Evolutionary conservation across 2,888 invertebrate species (phyloP).

Genomic region (Iselma pallidipennis): DNA sequence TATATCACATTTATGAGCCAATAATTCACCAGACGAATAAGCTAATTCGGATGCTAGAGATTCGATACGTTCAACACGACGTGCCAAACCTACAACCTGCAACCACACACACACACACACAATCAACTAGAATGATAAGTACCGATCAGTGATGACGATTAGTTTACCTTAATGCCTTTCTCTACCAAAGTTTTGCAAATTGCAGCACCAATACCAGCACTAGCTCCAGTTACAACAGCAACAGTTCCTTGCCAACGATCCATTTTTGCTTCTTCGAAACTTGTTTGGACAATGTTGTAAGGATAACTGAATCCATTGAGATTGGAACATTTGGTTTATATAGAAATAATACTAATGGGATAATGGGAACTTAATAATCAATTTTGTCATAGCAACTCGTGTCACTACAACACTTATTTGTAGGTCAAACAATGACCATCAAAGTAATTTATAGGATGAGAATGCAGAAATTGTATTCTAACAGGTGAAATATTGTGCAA

Average conservation of each 20-base stretch:
- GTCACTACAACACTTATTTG: too few relatives aligned
- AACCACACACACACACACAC: background rate
- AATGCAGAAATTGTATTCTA: too few relatives aligned
- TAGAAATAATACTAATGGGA: too few relatives aligned
- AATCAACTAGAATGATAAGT: background rate
- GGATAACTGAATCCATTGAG: too few relatives aligned
- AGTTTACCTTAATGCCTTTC: constrained; percentile 13
- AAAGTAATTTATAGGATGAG: too few relatives aligned
- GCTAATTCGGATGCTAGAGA: constrained; percentile 28
- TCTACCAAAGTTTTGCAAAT: constrained; percentile 4
- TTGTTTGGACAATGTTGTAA: too few relatives aligned
- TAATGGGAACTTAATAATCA: too few relatives aligned
- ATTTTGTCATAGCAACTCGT: too few relatives aligned
- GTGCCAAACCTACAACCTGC: constrained; percentile 39
- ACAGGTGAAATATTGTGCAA: too few relatives aligned
- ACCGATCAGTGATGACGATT: background rate
- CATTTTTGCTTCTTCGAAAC: background rate
- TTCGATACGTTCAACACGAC: constrained; percentile 36
- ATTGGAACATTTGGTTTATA: too few relatives aligned
- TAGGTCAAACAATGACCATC: too few relatives aligned
- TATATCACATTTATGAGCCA: constrained; percentile 34
- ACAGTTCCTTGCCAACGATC: constrained; percentile 18
- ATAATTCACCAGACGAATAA: constrained; percentile 32
- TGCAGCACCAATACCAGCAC: constrained; percentile 13
- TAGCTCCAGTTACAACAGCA: constrained; percentile 16